Evolutionary conservation across 1,140 invertebrate species (phyloP).

Genomic region (Tetramorium parvispinum): DNA sequence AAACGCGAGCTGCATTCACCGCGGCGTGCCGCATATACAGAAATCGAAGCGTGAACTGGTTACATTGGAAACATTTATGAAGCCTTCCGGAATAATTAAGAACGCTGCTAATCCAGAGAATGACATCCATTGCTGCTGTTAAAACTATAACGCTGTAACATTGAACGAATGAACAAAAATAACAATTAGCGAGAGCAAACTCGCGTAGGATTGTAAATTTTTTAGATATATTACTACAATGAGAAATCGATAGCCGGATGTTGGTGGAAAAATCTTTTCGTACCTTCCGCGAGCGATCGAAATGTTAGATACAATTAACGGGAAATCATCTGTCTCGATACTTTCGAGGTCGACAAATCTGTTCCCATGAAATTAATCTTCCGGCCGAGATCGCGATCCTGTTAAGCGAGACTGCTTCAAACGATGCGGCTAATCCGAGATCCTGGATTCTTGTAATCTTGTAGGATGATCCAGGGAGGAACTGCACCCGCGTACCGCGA

Average conservation of each 20-base stretch:
- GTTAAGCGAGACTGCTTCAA: constrained; percentile 59
- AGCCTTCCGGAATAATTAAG: neutral
- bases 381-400: constrained; percentile 39
- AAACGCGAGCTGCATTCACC: constrained; percentile 17
- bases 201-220: neutral
- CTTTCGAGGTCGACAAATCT: constrained; percentile 30
- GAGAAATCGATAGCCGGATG: neutral
- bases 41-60: neutral
- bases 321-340: constrained; percentile 45
- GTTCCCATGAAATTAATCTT: constrained; percentile 60
- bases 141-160: neutral
- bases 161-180: neutral
- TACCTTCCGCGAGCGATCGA: neutral
- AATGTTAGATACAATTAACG: constrained; percentile 44
- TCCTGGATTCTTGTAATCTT: constrained; percentile 35
- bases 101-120: neutral
- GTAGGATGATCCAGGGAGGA: constrained; percentile 43
- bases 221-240: neutral
- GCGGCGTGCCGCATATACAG: neutral
- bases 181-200: neutral
- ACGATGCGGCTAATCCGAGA: constrained; percentile 46
- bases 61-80: neutral
- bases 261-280: neutral
- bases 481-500: constrained; percentile 47
- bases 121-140: no score